Percentiles rank a stretch among this genome's conserved stretches.
These are phyloP conservation scores for Thinocorus orbignyianus DNA, from an alignment of 2,113 vertebrate genomes.

Conservation along the genomic window DNA sequence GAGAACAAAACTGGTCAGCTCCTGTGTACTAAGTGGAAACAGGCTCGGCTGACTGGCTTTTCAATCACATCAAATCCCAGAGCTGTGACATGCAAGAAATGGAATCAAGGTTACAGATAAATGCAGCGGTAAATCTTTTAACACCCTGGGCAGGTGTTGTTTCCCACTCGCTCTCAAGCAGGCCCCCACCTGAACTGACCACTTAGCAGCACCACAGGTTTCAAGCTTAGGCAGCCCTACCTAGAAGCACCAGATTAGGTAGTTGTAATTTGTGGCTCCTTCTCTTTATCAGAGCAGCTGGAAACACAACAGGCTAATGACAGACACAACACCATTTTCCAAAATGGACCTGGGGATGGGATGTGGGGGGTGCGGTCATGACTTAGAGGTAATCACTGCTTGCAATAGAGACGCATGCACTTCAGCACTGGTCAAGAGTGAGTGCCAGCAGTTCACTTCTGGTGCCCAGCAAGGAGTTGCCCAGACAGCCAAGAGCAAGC, in stretches of 20 bases:
- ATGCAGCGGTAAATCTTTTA: slow-evolving; percentile 38
- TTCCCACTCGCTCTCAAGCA: neutral
- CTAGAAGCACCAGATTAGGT: neutral
- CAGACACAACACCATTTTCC: neutral
- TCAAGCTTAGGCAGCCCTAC: slow-evolving; percentile 6
- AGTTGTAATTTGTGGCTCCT: neutral
- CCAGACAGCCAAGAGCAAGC: neutral
- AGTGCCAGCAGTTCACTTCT: neutral
- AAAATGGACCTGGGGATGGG: neutral
- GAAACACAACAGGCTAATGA: neutral
- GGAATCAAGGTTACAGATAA: slow-evolving; percentile 12
- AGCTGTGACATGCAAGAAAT: neutral
- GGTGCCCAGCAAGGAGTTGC: neutral
- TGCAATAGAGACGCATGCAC: neutral
- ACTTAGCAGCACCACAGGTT: slow-evolving; percentile 28
- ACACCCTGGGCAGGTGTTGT: slow-evolving; percentile 23
- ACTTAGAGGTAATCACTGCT: neutral
- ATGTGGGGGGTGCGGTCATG: neutral
- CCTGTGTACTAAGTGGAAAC: slow-evolving; percentile 38
- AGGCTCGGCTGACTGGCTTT: slow-evolving; percentile 10
- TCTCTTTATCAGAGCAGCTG: neutral
- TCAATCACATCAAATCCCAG: slow-evolving; percentile 35
- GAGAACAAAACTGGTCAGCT: neutral
- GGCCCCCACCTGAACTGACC: neutral
- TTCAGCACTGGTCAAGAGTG: neutral